These are phyloP conservation scores for Lepidurus packardi DNA, from an alignment of 1,140 invertebrate species.

Conservation along the genomic window DNA sequence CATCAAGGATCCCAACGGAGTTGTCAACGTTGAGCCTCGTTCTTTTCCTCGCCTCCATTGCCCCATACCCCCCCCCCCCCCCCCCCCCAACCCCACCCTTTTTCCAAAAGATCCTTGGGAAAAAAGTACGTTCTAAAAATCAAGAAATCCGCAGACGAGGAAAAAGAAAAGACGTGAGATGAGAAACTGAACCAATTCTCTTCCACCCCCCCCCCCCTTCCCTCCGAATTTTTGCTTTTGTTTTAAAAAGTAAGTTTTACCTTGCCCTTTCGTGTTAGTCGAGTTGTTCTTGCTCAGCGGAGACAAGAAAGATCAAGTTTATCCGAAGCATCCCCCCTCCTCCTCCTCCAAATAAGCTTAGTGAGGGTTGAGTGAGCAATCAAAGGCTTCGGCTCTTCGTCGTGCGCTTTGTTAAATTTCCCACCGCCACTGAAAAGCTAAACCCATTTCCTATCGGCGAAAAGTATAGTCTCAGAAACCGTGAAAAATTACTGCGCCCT, in stretches of 20 bases:
- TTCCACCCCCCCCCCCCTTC: background rate
- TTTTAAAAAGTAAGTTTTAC: background rate
- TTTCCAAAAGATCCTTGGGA: background rate
- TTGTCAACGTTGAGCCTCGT: conserved; percentile 4
- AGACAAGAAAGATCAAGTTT: background rate
- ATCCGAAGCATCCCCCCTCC: background rate
- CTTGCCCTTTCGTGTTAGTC: background rate
- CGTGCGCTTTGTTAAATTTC: background rate
- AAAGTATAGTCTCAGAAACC: background rate
- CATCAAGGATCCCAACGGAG: background rate
- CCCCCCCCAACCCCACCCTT: too few species aligned
- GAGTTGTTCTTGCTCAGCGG: background rate
- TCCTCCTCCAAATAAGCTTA: background rate
- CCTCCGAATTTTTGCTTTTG: background rate
- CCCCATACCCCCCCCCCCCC: background rate
- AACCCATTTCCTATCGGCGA: background rate
- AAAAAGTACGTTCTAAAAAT: background rate
- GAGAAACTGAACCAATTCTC: conserved; percentile 10
- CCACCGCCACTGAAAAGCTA: background rate
- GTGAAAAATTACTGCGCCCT: background rate
- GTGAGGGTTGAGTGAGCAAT: conserved; percentile 1
- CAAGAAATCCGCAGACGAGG: background rate
- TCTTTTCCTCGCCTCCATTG: background rate
- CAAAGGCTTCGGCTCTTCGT: background rate
- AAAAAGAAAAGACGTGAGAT: background rate